A percentile compares a stretch with the other conserved stretches of the same genome.
These are phyloP conservation scores for Hycleus phaleratus DNA, from an alignment of 1,140 invertebrate genomes.

Conservation along the genomic window DNA sequence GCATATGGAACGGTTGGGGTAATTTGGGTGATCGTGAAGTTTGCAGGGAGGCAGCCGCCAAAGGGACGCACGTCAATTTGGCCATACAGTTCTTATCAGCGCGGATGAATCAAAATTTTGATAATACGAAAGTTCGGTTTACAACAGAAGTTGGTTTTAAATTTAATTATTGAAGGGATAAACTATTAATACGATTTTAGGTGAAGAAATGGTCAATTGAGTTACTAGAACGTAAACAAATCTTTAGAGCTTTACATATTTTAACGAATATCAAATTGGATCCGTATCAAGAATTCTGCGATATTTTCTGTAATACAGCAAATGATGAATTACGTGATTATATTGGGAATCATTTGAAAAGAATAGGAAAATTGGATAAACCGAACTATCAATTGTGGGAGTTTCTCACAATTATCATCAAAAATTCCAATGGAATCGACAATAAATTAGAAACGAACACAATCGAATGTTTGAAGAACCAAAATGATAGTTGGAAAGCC, in stretches of 20 bases:
- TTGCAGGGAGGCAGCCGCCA: conserved; percentile 55
- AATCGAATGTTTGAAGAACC: conserved; percentile 38
- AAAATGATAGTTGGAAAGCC: conserved; percentile 44
- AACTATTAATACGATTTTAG: conserved; percentile 34
- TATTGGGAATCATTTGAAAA: conserved; percentile 50
- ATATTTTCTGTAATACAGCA: conserved; percentile 45
- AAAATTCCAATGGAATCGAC: conserved; percentile 28
- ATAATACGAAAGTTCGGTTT: conserved; percentile 48
- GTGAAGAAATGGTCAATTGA: conserved; percentile 55
- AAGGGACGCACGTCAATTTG: conserved; percentile 53
- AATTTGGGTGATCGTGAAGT: conserved; percentile 52
- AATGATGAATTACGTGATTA: conserved; percentile 50
- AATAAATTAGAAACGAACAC: conserved; percentile 18
- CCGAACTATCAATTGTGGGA: conserved; percentile 48
- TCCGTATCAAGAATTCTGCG: conserved; percentile 48
- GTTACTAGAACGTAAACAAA: conserved; percentile 51
- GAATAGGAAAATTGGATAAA: conserved; percentile 41
- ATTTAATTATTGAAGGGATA: not conserved
- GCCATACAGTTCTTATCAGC: conserved; percentile 50
- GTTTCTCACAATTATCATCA: conserved; percentile 48
- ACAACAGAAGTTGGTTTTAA: conserved; percentile 42
- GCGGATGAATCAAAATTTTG: conserved; percentile 46
- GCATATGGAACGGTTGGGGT: conserved; percentile 44
- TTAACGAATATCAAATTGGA: conserved; percentile 52
- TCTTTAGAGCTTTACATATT: conserved; percentile 55